Evolutionary conservation across 30 jellyfish, hydroid and myxozoan species (phyloP), one percentile per base, ranked within the genome.

Genomic region (Hydractinia symbiolongicarpus): DNA sequence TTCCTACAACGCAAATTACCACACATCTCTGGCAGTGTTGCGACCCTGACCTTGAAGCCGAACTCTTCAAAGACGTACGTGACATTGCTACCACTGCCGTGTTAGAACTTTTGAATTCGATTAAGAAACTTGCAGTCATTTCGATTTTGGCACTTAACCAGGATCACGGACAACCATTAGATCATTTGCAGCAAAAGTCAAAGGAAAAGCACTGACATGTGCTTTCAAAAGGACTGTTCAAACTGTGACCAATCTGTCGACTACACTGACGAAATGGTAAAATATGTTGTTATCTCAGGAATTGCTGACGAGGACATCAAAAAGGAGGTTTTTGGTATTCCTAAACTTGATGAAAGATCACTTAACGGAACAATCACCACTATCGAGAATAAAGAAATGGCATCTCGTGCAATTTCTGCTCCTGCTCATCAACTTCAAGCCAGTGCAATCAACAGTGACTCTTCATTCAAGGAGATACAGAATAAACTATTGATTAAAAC

Each of bases 351-450:
- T 49, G 20, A 11, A 11, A 73, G 50, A 30, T 51, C 82, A n/a
- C 76, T 73, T 11, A 73, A 10, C 76, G 82, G 50, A 11, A 51
- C 75, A 15, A 20, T 73, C 9, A 76, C 82, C 76, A 19, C 73
- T 9, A 73, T 73, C 40, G 76, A 73, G 50, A 51, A 51, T 20
- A 73, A 73, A 50, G 82, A 73, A 51, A 73, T 51, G 13, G 82
- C 82, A 73, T 67, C 77, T 9, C 77, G 77, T 9, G 77, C 77
- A 57, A 57, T 57, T 9, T 9, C 15, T 9, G 10, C 68, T n/a
- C n/a, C n/a, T 9, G 15, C 68, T 9, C 68, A 10, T 9, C 10
- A 57, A 9, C 68, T 57, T 9, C 68, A 57, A 57, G 15, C 10
- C 68, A 57, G 68, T n/a, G n/a, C n/a, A n/a, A n/a, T 20, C n/a